phyloP scores from a whole-genome alignment of 1,140 invertebrate genomes.

The Drosophila pseudoananassae region DNA sequence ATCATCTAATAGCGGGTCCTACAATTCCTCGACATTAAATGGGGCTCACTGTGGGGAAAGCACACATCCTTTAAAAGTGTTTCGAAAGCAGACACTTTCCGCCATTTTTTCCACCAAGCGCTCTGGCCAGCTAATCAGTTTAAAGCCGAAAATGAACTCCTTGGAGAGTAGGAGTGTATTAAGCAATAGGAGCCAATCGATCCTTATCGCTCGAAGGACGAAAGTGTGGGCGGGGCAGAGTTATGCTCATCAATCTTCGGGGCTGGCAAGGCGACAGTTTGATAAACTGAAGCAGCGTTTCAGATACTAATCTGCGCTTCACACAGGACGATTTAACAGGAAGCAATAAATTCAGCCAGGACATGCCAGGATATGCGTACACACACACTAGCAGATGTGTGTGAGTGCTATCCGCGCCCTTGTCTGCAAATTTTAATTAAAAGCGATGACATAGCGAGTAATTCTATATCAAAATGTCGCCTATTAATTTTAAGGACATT shows the following conservation, averaged over 20 bases:
- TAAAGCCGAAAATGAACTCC: conserved; percentile 5
- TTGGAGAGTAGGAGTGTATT: too few relatives aligned
- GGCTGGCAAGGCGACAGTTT: conserved; percentile 69
- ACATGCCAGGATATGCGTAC: conserved; percentile 52
- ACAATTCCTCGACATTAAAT: conserved; percentile 26
- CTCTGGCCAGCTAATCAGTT: conserved; percentile 35
- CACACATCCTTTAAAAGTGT: background rate
- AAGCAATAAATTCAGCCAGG: conserved; percentile 73
- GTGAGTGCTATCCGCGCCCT: conserved; percentile 50
- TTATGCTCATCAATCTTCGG: conserved; percentile 72
- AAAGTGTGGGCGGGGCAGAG: conserved; percentile 4
- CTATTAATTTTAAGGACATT: conserved; percentile 83
- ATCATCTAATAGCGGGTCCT: conserved; percentile 42
- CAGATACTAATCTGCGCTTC: conserved; percentile 74
- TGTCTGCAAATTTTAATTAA: conserved; percentile 83
- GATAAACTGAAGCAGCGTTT: conserved; percentile 72
- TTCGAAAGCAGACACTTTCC: background rate
- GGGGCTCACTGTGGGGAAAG: background rate
- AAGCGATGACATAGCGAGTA: conserved; percentile 83
- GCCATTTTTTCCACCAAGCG: background rate
- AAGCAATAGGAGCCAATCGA: too few relatives aligned
- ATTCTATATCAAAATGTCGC: conserved; percentile 83
- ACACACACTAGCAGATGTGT: conserved; percentile 13
- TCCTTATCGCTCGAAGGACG: background rate
- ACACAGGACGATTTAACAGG: conserved; percentile 62